A percentile compares a stretch with the other conserved stretches of the same genome.
phyloP scores from a whole-genome alignment of 2,888 invertebrate species.

The Allolobophora icterica region DNA sequence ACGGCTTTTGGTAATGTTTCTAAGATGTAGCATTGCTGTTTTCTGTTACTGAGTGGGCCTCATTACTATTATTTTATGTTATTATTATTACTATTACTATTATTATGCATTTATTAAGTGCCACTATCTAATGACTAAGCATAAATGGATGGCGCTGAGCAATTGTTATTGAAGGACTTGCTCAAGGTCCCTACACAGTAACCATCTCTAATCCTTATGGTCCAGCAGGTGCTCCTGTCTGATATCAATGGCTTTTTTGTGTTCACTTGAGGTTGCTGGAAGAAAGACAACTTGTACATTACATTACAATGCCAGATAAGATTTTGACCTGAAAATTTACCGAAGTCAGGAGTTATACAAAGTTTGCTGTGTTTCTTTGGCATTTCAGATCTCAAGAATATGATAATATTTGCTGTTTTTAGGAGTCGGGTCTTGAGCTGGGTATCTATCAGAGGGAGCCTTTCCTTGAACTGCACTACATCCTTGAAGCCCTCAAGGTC shows the following conservation, averaged over 20 bases:
- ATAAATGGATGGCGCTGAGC: too few species aligned
- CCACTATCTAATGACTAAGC: too few species aligned
- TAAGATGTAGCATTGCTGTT: too few species aligned
- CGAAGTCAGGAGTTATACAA: neutral
- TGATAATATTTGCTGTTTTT: conserved; percentile 39
- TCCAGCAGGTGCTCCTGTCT: neutral
- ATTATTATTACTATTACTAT: too few species aligned
- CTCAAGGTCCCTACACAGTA: too few species aligned
- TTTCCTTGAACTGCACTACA: conserved; percentile 82
- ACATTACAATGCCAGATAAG: neutral
- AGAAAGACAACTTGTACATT: neutral
- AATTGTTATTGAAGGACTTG: too few species aligned
- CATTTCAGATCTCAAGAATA: neutral
- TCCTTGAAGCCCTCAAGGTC: conserved; percentile 82
- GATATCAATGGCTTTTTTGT: neutral
- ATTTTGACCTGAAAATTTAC: neutral
- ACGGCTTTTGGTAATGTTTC: too few species aligned
- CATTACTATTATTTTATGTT: too few species aligned
- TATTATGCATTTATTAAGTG: too few species aligned
- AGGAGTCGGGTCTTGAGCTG: conserved; percentile 76
- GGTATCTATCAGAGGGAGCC: conserved; percentile 76
- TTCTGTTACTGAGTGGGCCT: too few species aligned
- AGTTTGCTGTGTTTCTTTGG: neutral
- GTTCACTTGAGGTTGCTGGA: neutral
- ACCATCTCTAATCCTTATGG: too few species aligned